phyloP scores from a whole-genome alignment of 2,113 vertebrate species.

The Conger conger region DNA sequence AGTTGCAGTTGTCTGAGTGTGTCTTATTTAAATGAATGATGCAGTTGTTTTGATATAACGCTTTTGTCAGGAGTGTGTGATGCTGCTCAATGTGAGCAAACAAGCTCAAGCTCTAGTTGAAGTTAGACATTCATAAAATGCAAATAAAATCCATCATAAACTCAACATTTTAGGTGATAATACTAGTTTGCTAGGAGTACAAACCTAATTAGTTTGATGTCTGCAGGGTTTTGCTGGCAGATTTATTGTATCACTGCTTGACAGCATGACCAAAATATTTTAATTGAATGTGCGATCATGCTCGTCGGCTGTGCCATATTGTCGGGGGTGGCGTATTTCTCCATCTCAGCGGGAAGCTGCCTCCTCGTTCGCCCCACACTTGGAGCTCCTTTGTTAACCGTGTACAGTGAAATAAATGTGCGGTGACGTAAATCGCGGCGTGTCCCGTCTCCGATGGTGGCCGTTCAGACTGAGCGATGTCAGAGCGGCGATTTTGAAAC shows the following conservation, averaged over 20 bases:
- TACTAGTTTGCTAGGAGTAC: not conserved
- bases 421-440: conserved; percentile 16
- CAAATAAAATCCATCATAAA: too few species aligned
- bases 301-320: conserved; percentile 31
- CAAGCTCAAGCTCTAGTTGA: too few species aligned
- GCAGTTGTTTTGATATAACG: too few species aligned
- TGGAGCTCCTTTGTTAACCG: conserved; percentile 21
- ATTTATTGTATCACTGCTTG: conserved; percentile 31
- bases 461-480: not conserved
- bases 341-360: conserved; percentile 29
- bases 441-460: conserved; percentile 12
- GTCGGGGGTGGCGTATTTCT: conserved; percentile 30
- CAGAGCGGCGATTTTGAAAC: not conserved
- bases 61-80: too few species aligned
- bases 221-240: not conserved
- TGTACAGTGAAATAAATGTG: not conserved
- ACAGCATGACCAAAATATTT: not conserved
- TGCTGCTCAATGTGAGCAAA: too few species aligned
- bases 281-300: conserved; percentile 5
- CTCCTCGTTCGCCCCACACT: conserved; percentile 9
- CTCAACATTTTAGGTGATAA: not conserved
- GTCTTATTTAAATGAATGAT: too few species aligned
- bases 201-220: not conserved
- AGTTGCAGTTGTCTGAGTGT: too few species aligned
- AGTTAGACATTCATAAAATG: too few species aligned